Evolutionary conservation across 2,888 invertebrate genomes (phyloP), one percentile per base, ranked within the genome.

Genomic region (Schizotus pectinicornis): DNA sequence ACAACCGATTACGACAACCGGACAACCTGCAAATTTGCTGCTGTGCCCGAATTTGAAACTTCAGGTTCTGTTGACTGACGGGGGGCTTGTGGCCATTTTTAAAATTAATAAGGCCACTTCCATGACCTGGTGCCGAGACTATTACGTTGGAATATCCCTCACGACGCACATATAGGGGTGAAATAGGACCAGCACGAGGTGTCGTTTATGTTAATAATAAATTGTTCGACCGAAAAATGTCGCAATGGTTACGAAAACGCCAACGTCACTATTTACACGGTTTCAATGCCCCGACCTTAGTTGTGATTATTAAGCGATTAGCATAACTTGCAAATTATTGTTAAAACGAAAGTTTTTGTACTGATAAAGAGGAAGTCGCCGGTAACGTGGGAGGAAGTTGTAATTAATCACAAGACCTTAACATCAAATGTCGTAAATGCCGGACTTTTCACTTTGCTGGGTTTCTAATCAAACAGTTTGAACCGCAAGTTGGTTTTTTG

Each of bases 81-180:
- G 2, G 2, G 22, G 5, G 22, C 2, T 22, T 22, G 22, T 22
- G 22, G 22, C 22, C 5, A 22, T 5, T 53, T 53, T 53, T 53
- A 45, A 53, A 53, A 53, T 53, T 53, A 54, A 54, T 47, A 54
- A 39, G 47, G 39, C 54, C 39, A 54, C 46, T 54, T 54, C 32
- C 43, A 46, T 53, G 45, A 53, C 45, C 45, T 34, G 47, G 46
- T 54, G 47, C 47, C 5, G 22, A 22, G 5, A 5, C 22, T 22
- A 22, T 22, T 22, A 22, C 22, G 22, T 22, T 22, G 22, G 22
- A 22, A 22, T 22, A 22, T 54, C 46, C 39, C 53, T 46, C 35
- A 35, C 22, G 47, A 54, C 41, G 37, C 11, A 46, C 22, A 22
- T 34, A 47, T 47, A 47, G 54, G 54, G 54, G 54, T 45, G 54